Evolutionary conservation across 1,140 invertebrate genomes (phyloP).

Genomic region (Aleiodes sp.): DNA sequence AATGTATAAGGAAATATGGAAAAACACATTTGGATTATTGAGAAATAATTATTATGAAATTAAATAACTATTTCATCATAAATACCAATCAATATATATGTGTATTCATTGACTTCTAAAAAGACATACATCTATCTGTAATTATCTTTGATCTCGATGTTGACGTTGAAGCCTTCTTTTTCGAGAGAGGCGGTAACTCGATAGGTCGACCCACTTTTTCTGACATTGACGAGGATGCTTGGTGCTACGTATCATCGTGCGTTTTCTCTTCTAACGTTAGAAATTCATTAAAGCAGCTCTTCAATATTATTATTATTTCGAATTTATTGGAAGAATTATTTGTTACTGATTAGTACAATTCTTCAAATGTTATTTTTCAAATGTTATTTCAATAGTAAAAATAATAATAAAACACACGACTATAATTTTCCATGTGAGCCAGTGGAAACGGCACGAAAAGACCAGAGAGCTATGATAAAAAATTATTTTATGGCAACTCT

Average conservation of each 20-base stretch:
- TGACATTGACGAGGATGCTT: slow-evolving; percentile 34
- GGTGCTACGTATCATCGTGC: slow-evolving; percentile 26
- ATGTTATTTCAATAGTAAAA: no score
- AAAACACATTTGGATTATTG: neutral
- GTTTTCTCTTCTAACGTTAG: slow-evolving; percentile 25
- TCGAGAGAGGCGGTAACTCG: slow-evolving; percentile 32
- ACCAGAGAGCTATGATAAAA: slow-evolving; percentile 25
- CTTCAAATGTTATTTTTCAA: no score
- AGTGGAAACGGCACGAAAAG: slow-evolving; percentile 19
- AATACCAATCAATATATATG: neutral
- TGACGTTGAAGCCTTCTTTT: slow-evolving; percentile 25
- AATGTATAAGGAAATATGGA: neutral
- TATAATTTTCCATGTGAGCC: slow-evolving; percentile 9
- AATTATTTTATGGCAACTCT: slow-evolving; percentile 38
- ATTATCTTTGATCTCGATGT: slow-evolving; percentile 31
- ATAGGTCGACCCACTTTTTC: slow-evolving; percentile 30
- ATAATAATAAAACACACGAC: slow-evolving; percentile 18
- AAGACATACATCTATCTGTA: slow-evolving; percentile 8
- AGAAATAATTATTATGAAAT: neutral
- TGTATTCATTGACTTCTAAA: neutral
- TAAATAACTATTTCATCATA: neutral
- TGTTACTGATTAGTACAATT: no score
- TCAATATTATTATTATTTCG: no score
- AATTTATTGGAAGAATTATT: no score
- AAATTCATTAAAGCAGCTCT: slow-evolving; percentile 12